Conservation (phyloP, 2,888 invertebrate species). For the Anagyrus pseudococci region DNA sequence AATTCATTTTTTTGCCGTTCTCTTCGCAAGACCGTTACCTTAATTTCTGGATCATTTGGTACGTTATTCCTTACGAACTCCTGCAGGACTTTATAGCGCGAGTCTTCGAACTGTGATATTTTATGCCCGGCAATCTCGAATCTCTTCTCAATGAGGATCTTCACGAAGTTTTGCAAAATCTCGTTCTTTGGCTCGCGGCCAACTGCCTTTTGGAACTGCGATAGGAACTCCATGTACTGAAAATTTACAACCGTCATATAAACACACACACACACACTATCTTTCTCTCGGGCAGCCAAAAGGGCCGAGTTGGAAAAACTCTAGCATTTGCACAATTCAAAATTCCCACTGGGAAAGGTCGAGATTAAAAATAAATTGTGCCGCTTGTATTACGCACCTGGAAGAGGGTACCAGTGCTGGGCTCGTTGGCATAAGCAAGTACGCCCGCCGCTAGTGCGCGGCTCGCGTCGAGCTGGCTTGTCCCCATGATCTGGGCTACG, state of each 20-base stretch:
- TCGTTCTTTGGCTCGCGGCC: constrained; percentile 48
- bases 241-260: not conserved
- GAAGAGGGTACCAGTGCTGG: constrained; percentile 46
- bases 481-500: constrained; percentile 53
- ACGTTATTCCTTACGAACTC: constrained; percentile 47
- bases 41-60: constrained; percentile 45
- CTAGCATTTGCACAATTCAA: too few species aligned
- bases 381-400: constrained; percentile 24
- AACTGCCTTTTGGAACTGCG: constrained; percentile 43
- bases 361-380: not conserved
- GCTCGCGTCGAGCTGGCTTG: constrained; percentile 46
- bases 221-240: constrained; percentile 51
- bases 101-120: constrained; percentile 44
- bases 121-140: constrained; percentile 47
- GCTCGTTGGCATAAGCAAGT: constrained; percentile 49
- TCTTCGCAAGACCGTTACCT: too few species aligned
- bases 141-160: constrained; percentile 41
- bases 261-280: too few species aligned
- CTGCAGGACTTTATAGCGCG: constrained; percentile 46
- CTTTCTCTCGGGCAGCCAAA: too few species aligned
- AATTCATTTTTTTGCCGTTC: too few species aligned
- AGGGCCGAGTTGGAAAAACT: too few species aligned
- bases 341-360: too few species aligned
- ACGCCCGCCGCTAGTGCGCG: constrained; percentile 50
- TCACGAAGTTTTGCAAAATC: constrained; percentile 43